A percentile compares a stretch with the other conserved stretches of the same genome.
Evolutionary conservation across 2,113 vertebrate species (phyloP).

Genomic region (Pipra filicauda): DNA sequence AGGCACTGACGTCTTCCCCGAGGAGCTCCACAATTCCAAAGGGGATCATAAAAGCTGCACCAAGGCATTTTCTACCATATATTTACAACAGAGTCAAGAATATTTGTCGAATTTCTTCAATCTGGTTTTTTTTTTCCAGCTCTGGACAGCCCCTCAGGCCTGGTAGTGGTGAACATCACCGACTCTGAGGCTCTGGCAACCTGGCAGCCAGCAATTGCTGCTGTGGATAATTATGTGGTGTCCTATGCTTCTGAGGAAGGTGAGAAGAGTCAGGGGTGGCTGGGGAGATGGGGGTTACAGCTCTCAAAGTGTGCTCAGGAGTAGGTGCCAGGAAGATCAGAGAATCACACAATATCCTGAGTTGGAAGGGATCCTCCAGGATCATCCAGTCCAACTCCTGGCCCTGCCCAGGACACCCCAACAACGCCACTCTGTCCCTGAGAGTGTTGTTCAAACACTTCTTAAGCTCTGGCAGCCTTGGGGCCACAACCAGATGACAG

Average conservation of each 20-base stretch:
- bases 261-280: slow-evolving; percentile 39
- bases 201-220: slow-evolving; percentile 94
- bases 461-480: not conserved
- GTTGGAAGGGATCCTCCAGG: not conserved
- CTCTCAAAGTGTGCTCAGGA: not conserved
- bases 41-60: not conserved
- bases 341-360: not conserved
- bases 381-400: accelerated
- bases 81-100: not conserved
- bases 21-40: not conserved
- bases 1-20: not conserved
- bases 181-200: slow-evolving; percentile 87
- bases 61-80: not conserved
- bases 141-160: slow-evolving; percentile 89
- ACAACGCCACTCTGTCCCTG: not conserved
- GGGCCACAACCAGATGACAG: not conserved
- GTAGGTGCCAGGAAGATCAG: not conserved
- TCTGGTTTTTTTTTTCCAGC: slow-evolving; percentile 67
- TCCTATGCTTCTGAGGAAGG: slow-evolving; percentile 86
- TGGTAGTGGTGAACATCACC: slow-evolving; percentile 88
- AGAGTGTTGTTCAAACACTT: accelerated
- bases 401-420: not conserved
- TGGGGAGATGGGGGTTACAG: not conserved
- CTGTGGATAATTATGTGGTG: slow-evolving; percentile 91
- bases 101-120: not conserved